These are phyloP conservation scores for Cepphus grylle DNA, from an alignment of 2,113 vertebrate species.

Conservation along the genomic window DNA sequence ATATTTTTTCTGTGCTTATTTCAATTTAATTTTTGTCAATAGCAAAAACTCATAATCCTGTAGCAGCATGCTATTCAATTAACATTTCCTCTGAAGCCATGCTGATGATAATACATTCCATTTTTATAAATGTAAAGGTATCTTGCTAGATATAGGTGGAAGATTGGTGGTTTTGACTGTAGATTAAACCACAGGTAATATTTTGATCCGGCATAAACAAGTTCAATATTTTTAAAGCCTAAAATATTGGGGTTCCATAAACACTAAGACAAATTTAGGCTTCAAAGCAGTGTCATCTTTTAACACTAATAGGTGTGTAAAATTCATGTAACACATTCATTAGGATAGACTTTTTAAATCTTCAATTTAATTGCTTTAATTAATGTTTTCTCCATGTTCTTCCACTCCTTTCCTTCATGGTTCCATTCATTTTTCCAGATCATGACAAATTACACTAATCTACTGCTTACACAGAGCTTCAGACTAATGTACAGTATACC, in stretches of 20 bases:
- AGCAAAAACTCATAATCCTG: not conserved
- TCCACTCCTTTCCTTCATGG: not conserved
- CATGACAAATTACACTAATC: not conserved
- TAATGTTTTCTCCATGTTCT: not conserved
- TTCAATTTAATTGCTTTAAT: not conserved
- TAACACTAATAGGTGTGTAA: not conserved
- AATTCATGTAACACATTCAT: not conserved
- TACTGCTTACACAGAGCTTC: not conserved
- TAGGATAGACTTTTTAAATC: not conserved
- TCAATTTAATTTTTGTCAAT: not conserved
- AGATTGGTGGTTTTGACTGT: not conserved
- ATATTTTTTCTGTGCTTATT: not conserved
- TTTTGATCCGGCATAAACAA: not conserved
- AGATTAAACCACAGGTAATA: not conserved
- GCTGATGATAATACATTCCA: not conserved
- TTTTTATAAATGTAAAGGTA: not conserved
- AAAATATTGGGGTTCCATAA: not conserved
- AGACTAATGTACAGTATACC: not conserved
- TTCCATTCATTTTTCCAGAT: not conserved
- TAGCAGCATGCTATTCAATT: not conserved
- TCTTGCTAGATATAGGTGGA: not conserved
- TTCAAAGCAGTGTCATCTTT: not conserved
- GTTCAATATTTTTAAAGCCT: not conserved
- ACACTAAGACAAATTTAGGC: too few relatives aligned
- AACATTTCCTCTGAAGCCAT: not conserved